These are phyloP conservation scores for Pandemis cinnamomeana DNA, from an alignment of 2,888 invertebrate species.

Conservation along the genomic window DNA sequence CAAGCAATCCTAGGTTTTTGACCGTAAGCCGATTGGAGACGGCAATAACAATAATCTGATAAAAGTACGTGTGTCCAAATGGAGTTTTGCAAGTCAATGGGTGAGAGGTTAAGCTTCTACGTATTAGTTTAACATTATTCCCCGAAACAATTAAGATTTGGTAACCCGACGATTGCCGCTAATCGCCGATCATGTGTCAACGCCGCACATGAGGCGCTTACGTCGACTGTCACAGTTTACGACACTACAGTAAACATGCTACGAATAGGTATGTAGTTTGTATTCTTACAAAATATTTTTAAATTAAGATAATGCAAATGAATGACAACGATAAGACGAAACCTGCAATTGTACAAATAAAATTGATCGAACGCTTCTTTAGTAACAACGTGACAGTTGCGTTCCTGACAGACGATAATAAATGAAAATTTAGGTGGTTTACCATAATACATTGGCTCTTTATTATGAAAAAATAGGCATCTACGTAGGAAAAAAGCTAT, in stretches of 20 bases:
- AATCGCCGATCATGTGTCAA: conserved; percentile 18
- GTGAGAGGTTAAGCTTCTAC: no score
- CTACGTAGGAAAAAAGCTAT: no score
- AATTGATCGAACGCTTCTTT: neutral
- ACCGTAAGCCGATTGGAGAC: no score
- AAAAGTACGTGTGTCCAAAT: no score
- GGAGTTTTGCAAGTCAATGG: no score
- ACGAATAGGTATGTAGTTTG: neutral
- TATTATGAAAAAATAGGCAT: no score
- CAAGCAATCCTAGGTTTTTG: no score
- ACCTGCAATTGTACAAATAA: neutral
- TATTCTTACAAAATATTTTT: neutral
- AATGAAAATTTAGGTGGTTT: no score
- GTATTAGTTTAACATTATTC: neutral
- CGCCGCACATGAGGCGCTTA: neutral
- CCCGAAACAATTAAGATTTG: neutral
- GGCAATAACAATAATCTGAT: no score
- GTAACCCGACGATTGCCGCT: neutral
- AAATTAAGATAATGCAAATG: neutral
- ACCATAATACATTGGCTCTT: no score
- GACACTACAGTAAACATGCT: neutral
- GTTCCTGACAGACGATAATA: neutral
- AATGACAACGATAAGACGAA: neutral
- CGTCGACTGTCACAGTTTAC: neutral
- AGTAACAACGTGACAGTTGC: neutral